Base-by-base conservation (phyloP, 2,113 vertebrate genomes). In the Albula glossodonta region DNA sequence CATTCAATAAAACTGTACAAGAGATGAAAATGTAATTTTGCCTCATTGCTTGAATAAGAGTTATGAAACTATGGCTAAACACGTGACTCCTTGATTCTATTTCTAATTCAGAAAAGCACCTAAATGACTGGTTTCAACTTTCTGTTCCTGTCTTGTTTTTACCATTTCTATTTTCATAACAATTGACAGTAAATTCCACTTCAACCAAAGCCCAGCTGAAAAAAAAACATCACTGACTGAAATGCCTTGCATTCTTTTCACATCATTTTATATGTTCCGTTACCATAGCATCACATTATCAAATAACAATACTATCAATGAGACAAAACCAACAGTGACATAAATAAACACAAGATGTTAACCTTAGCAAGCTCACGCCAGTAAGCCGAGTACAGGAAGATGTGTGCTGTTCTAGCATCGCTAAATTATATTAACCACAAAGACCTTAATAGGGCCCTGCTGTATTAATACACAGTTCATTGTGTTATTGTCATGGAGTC, bases 161-260 rank as follows among this genome's bases (percentile, higher is more conserved):
- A 74, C 70, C 70, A 74, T n/a, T 74, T 25, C 70, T 74, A 74
- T 31, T 74, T 74, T 74, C 70, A 74, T 74, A 74, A 74, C 70
- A 25, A 74, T 25, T 74, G 63, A 70, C 22, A 4, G 70, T 74
- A n/a, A 9, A 74, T 74, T 74, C 22, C 22, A 74, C 22, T 31
- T 74, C 70, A 74, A 8, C 70, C n/a, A 10, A 74, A 22, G 70
- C 31, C 25, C 66, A 74, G n/a, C 25, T 74, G 22, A 25, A 25
- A 25, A 31, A 74, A 31, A 31, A 74, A 31, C 70, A 25, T 31
- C 17, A 19, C 22, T n/a, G 25, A 74, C 25, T 25, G 9, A 6
- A 31, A n/a, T 74, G 19, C 31, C 8, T 31, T 74, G 70, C 22
- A 31, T 74, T 25, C 70, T 9, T 74, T 19, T 66, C 60, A 19